A percentile compares a stretch with the other conserved stretches of the same genome.
Evolutionary conservation across 2,113 vertebrate genomes (phyloP).

Genomic region (Thinocorus orbignyianus): DNA sequence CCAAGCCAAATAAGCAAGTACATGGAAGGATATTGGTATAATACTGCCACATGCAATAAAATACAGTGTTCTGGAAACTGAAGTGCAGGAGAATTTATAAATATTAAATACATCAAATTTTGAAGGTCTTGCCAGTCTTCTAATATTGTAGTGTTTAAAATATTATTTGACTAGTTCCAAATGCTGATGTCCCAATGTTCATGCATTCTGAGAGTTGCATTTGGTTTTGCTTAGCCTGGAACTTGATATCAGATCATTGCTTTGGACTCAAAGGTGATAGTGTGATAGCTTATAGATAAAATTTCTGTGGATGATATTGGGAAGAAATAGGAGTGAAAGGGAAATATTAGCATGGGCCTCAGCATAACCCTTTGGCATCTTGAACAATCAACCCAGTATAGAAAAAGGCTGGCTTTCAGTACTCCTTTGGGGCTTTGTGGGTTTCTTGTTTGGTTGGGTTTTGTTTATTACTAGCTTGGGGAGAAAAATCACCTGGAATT

Average conservation of each 20-base stretch:
- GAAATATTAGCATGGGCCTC: background rate
- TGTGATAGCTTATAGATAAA: background rate
- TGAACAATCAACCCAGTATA: background rate
- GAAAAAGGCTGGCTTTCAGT: background rate
- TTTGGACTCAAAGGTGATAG: background rate
- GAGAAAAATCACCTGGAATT: background rate
- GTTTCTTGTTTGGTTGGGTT: background rate
- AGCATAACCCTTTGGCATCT: background rate
- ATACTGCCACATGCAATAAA: background rate
- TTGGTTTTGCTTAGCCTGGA: background rate
- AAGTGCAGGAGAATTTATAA: background rate
- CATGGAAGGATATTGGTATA: background rate
- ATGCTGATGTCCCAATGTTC: background rate
- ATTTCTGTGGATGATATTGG: background rate
- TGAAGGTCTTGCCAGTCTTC: background rate
- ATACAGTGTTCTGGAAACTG: background rate
- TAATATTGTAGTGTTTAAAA: background rate
- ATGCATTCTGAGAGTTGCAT: background rate
- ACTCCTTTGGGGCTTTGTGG: background rate
- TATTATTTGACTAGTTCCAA: background rate
- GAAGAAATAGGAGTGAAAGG: background rate
- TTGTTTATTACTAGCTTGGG: background rate
- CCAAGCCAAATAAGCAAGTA: background rate
- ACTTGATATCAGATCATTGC: background rate
- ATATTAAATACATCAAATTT: background rate